phyloP scores from a whole-genome alignment of 2,888 invertebrate genomes.

The Pachycephus smyrnensis region DNA sequence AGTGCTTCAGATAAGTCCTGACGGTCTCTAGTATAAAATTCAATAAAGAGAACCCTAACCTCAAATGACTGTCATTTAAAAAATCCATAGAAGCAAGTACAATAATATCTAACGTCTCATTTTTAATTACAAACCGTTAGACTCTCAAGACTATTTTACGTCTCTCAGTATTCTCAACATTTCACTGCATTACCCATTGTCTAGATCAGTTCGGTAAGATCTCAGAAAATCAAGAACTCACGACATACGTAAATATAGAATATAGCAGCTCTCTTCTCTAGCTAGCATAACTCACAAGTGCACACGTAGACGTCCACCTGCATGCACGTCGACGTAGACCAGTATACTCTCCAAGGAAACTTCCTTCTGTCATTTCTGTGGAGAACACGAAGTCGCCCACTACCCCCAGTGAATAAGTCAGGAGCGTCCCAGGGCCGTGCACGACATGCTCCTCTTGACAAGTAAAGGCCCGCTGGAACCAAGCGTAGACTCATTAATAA shows the following conservation, averaged over 20 bases:
- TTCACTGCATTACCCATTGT: neutral
- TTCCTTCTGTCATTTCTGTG: conserved; percentile 37
- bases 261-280: neutral
- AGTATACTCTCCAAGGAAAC: conserved; percentile 23
- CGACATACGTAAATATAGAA: neutral
- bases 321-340: neutral
- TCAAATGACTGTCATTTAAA: neutral
- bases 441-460: conserved; percentile 21
- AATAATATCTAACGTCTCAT: neutral
- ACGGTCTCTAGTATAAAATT: too few species aligned
- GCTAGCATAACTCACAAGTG: neutral
- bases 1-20: neutral
- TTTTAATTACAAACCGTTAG: neutral
- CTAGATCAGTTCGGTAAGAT: neutral
- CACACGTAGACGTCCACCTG: neutral
- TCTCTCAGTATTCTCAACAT: neutral
- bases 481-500: conserved; percentile 49
- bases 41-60: neutral
- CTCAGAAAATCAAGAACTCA: neutral
- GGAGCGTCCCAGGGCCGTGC: conserved; percentile 16
- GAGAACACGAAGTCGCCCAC: conserved; percentile 26
- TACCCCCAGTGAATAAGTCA: conserved; percentile 37
- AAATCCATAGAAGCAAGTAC: neutral
- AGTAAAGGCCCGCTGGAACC: conserved; percentile 21
- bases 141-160: neutral